A percentile compares a stretch with the other conserved stretches of the same genome.
Evolutionary conservation across 2,113 vertebrate species (phyloP).

Genomic region (Rhineura floridana): DNA sequence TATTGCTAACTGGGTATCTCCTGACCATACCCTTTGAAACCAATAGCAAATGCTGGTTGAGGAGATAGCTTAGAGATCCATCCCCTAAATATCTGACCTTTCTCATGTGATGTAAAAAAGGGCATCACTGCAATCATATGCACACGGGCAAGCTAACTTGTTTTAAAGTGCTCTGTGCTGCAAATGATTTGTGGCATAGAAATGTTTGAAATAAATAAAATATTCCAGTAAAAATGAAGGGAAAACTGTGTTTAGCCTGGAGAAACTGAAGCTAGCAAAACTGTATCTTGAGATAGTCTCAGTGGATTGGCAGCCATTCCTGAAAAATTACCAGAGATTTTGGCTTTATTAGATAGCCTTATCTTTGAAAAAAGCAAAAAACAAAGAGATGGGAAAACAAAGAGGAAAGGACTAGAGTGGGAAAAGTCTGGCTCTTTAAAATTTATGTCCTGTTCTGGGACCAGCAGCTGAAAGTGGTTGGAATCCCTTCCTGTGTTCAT

Average conservation of each 20-base stretch:
- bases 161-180: neutral
- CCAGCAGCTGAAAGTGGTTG: slow-evolving; percentile 23
- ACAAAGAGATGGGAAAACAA: slow-evolving; percentile 5
- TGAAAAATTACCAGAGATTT: slow-evolving; percentile 28
- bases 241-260: neutral
- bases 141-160: neutral
- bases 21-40: neutral
- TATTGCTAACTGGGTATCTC: neutral
- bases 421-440: slow-evolving; percentile 32
- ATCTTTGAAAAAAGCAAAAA: slow-evolving; percentile 22
- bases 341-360: slow-evolving; percentile 23
- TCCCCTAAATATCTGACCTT: neutral
- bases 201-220: slow-evolving; percentile 22
- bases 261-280: slow-evolving; percentile 17
- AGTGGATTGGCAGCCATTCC: neutral
- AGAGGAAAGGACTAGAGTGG: neutral
- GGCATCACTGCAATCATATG: neutral
- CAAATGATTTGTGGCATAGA: slow-evolving; percentile 3
- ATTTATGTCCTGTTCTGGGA: slow-evolving; percentile 32
- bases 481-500: slow-evolving; percentile 20
- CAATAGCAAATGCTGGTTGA: neutral
- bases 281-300: neutral
- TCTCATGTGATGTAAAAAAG: neutral
- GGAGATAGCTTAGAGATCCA: neutral
- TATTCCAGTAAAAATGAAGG: neutral